These are phyloP conservation scores for Girardia tigrina DNA, from an alignment of 2,888 invertebrate genomes.

Conservation along the genomic window DNA sequence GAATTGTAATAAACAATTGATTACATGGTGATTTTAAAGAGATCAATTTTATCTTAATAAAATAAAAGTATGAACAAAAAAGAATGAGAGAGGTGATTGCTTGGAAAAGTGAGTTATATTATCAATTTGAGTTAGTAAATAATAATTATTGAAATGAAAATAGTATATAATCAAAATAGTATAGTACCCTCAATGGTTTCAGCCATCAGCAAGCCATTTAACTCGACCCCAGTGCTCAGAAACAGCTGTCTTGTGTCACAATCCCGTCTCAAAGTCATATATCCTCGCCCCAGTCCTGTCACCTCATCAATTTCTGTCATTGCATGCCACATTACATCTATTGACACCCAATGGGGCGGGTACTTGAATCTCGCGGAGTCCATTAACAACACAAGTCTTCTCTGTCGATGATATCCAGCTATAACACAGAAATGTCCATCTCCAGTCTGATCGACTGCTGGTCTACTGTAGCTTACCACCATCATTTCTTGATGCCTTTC, in stretches of 20 bases:
- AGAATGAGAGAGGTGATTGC: no score
- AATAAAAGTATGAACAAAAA: no score
- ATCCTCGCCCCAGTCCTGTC: conserved; percentile 40
- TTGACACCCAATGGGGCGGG: conserved; percentile 49
- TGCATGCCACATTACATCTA: conserved; percentile 43
- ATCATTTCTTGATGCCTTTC: conserved; percentile 39
- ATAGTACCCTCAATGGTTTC: no score
- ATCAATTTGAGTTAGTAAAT: no score
- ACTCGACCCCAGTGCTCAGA: background rate
- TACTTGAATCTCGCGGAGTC: conserved; percentile 51
- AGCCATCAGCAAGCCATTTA: background rate
- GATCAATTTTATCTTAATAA: no score
- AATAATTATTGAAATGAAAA: no score
- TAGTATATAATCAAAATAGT: no score
- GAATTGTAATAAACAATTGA: no score
- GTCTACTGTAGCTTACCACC: conserved; percentile 45
- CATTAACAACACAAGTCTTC: conserved; percentile 46
- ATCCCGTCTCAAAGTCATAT: background rate
- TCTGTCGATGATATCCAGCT: conserved; percentile 46
- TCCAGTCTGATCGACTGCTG: conserved; percentile 47
- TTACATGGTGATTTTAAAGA: no score
- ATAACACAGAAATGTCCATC: conserved; percentile 48
- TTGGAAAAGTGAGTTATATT: no score
- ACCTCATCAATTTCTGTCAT: conserved; percentile 44
- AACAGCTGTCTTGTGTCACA: background rate